A percentile compares a stretch with the other conserved stretches of the same genome.
phyloP scores from a whole-genome alignment of 2,888 invertebrate species.

The Drosophila colorata region DNA sequence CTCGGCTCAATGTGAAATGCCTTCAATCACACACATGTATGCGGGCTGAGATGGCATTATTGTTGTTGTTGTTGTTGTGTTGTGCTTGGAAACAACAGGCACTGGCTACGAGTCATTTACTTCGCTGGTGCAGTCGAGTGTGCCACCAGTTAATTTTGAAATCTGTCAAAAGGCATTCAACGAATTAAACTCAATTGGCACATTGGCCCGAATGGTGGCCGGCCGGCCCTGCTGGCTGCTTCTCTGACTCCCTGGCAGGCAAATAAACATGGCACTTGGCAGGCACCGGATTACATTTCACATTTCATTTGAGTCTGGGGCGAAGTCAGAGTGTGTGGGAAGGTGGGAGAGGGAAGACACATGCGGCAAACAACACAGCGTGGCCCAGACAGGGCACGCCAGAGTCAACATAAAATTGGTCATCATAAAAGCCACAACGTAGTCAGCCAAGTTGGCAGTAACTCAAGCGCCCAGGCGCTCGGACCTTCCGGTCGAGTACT shows the following conservation, averaged over 20 bases:
- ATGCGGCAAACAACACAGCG: conserved; percentile 12
- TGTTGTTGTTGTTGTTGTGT: too few relatives aligned
- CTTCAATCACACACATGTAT: conserved; percentile 43
- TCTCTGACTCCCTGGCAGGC: conserved; percentile 47
- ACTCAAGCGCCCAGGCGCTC: conserved; percentile 11
- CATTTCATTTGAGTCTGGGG: conserved; percentile 66
- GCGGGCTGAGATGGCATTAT: conserved; percentile 2
- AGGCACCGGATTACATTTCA: conserved; percentile 75
- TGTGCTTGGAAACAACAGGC: conserved; percentile 9
- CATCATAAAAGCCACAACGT: conserved; percentile 60
- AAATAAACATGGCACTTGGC: conserved; percentile 79
- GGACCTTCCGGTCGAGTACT: not conserved
- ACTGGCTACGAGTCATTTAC: conserved; percentile 31
- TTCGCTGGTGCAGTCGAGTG: conserved; percentile 67
- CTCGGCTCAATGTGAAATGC: conserved; percentile 23
- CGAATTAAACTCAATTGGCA: conserved; percentile 81
- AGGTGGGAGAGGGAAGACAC: not conserved
- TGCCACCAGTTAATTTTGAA: conserved; percentile 77
- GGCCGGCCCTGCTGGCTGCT: not conserved
- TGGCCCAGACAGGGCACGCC: conserved; percentile 23
- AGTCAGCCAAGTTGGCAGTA: conserved; percentile 27
- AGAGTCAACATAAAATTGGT: conserved; percentile 55
- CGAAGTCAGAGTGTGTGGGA: not conserved
- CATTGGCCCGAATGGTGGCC: conserved; percentile 43
- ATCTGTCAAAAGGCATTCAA: conserved; percentile 80